These are phyloP conservation scores for Pipistrellus kuhlii DNA, from an alignment of 2,797 vertebrate species.

Conservation along the genomic window DNA sequence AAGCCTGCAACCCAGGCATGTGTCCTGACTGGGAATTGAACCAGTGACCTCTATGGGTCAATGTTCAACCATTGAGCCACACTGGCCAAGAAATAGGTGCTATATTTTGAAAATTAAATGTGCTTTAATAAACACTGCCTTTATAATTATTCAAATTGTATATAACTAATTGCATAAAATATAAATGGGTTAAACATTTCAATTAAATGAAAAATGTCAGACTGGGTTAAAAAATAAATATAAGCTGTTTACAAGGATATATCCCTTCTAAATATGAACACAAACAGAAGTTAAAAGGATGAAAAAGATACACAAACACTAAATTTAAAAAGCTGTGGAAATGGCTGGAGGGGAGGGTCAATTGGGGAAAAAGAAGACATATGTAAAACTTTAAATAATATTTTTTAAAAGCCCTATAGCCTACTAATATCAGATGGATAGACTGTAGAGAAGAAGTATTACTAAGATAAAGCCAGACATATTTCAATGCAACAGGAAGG, in stretches of 20 bases:
- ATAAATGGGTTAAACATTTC: background rate
- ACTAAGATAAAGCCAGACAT: background rate
- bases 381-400: too few relatives aligned
- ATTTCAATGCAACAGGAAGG: background rate
- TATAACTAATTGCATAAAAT: conserved; percentile 19
- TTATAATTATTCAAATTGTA: too few relatives aligned
- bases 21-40: too few relatives aligned
- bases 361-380: too few relatives aligned
- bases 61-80: too few relatives aligned
- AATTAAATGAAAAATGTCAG: conserved; percentile 8
- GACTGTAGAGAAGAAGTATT: background rate
- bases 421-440: background rate
- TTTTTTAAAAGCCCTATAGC: background rate
- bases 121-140: too few relatives aligned
- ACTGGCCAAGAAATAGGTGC: too few relatives aligned
- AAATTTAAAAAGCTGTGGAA: background rate
- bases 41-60: too few relatives aligned
- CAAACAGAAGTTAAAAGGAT: background rate
- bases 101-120: too few relatives aligned
- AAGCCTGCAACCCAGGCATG: too few relatives aligned
- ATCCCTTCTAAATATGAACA: background rate
- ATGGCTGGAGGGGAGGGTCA: too few relatives aligned
- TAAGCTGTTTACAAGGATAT: background rate
- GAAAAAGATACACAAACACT: background rate
- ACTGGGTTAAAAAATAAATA: background rate